Conservation (phyloP, 2,113 vertebrate genomes). For the human region DNA sequence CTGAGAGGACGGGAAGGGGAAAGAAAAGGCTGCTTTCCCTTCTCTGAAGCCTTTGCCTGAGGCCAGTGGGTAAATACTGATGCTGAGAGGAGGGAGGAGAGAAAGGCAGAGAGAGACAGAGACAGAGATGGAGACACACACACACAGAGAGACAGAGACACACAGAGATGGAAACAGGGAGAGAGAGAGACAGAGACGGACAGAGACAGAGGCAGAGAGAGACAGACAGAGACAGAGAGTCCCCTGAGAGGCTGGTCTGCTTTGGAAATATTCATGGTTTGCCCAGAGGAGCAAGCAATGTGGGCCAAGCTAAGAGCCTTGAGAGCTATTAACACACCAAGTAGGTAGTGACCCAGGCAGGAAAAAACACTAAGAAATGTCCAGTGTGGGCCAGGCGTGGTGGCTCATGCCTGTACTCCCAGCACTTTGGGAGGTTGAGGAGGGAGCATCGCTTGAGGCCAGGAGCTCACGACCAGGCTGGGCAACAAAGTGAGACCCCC, state of each 20-base stretch:
- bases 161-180: too few species aligned
- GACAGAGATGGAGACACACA: neutral
- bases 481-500: too few species aligned
- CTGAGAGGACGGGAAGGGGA: neutral
- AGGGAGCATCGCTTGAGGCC: too few species aligned
- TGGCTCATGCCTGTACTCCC: too few species aligned
- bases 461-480: too few species aligned
- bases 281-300: neutral
- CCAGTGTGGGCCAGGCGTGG: neutral
- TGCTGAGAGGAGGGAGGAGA: neutral
- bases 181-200: too few species aligned
- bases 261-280: neutral
- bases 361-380: neutral
- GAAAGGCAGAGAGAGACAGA: too few species aligned
- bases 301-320: accelerated
- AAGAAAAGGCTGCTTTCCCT: neutral
- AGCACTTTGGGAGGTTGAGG: too few species aligned
- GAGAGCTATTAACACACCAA: neutral
- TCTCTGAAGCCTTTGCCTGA: neutral
- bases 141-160: too few species aligned
- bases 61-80: neutral
- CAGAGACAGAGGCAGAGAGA: neutral
- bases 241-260: neutral
- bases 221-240: neutral
- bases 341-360: neutral